Conservation (phyloP, 2,797 vertebrate species). For the Halcyon smyrnensis region DNA sequence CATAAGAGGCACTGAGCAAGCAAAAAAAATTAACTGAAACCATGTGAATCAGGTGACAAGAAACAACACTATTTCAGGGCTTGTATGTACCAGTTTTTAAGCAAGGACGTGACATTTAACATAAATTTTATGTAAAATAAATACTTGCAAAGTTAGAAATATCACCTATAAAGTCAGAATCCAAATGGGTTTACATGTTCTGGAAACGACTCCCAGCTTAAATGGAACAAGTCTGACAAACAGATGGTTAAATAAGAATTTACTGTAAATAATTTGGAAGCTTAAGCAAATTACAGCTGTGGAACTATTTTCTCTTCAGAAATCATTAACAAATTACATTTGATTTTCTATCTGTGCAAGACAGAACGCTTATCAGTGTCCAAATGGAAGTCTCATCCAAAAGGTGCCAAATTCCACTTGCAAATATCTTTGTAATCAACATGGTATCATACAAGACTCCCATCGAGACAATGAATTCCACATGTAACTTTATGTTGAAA, state of each 20-base stretch:
- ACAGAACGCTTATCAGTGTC: not conserved
- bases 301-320: not conserved
- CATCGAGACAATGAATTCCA: constrained; percentile 20
- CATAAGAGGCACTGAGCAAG: not conserved
- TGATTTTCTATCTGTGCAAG: not conserved
- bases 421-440: constrained; percentile 9
- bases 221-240: not conserved
- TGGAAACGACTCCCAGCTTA: not conserved
- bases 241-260: not conserved
- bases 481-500: constrained; percentile 5
- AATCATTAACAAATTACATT: not conserved
- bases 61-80: not conserved
- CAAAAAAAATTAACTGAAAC: not conserved
- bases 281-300: not conserved
- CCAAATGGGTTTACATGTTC: not conserved
- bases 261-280: not conserved
- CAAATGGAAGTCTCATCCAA: not conserved
- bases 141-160: not conserved
- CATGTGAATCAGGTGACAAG: not conserved
- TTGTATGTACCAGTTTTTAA: not conserved
- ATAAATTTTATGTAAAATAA: not conserved
- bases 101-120: not conserved
- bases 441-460: not conserved
- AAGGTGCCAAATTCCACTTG: constrained; percentile 7
- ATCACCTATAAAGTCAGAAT: not conserved